Base-by-base conservation (phyloP, 2,888 invertebrate species). In the Pristionchus japonicus region DNA sequence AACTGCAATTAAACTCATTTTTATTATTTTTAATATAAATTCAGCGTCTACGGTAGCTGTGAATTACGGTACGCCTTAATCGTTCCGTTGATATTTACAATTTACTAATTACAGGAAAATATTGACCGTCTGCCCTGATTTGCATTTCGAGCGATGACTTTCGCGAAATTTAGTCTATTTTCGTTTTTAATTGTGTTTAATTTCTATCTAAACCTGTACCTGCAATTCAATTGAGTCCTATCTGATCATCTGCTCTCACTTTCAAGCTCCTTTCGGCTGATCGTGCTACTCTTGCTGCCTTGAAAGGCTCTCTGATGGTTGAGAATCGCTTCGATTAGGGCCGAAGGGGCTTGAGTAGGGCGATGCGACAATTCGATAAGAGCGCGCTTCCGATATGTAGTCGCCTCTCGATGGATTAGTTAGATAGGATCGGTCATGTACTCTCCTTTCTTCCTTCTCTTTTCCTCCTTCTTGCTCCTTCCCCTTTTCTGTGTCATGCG, bases 321-420 rank as follows among this genome's bases (percentile, higher is more conserved):
- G 74, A 27, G 67, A 67, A 67, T 67, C 3, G 1, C 17, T 37
- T 27, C n/a, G 47, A n/a, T 27, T 27, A 47, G 43, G 47, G 77
- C 77, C 43, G 77, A 77, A 77, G n/a, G 40, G 77, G 77, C 77
- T 77, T 77, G 77, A 77, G 77, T 77, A 77, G 77, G 77, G 43
- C 77, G 82, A 83, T 83, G 49, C 82, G 52, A 83, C 37, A 31
- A 34, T 43, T 52, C 82, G 85, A 85, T 85, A 85, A 85, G 61
- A 43, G 85, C 49, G 34, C 85, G 64, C 64, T 85, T 64, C 82
- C 64, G 57, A 57, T 85, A 52, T 86, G 70, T 47, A 49, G 70
- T 70, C 27, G 86, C 9, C 31, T 70, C 86, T 67, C 67, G 86
- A 70, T 52, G 86, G 86, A 47, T 52, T 37, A 86, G 70, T 70